Conservation (phyloP, 2,888 invertebrate genomes). For the Sinelater perroti region DNA sequence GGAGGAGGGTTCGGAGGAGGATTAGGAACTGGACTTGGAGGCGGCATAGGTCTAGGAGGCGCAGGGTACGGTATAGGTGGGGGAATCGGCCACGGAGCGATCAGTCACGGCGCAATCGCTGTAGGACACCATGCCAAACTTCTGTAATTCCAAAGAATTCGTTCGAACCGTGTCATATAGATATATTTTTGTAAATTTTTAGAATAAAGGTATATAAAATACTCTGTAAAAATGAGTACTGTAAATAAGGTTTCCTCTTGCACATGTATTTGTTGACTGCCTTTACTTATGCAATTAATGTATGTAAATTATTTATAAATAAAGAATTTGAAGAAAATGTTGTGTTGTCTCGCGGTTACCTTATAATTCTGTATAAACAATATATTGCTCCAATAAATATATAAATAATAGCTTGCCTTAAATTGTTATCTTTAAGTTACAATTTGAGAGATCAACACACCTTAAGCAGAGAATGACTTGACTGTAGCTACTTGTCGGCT, state of each 20-base stretch:
- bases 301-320: constrained; percentile 15
- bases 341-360: too few species aligned
- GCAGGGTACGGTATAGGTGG: constrained; percentile 32
- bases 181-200: constrained; percentile 26
- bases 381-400: too few species aligned
- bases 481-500: too few species aligned
- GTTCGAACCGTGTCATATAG: constrained; percentile 20
- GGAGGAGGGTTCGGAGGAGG: constrained; percentile 40
- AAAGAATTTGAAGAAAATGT: too few species aligned
- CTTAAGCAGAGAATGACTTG: too few species aligned
- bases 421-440: too few species aligned
- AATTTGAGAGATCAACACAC: too few species aligned
- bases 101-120: constrained; percentile 37
- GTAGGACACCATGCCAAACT: too few species aligned
- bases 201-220: not conserved
- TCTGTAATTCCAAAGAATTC: too few species aligned
- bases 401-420: too few species aligned
- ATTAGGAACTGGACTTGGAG: constrained; percentile 23
- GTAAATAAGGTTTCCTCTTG: not conserved
- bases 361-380: too few species aligned
- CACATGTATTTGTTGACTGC: constrained; percentile 9
- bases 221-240: constrained; percentile 2
- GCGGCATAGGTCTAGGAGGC: constrained; percentile 29
- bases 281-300: constrained; percentile 5
- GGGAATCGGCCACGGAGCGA: constrained; percentile 32